Evolutionary conservation across 2,888 invertebrate species (phyloP).

Genomic region (Gibbula magus): DNA sequence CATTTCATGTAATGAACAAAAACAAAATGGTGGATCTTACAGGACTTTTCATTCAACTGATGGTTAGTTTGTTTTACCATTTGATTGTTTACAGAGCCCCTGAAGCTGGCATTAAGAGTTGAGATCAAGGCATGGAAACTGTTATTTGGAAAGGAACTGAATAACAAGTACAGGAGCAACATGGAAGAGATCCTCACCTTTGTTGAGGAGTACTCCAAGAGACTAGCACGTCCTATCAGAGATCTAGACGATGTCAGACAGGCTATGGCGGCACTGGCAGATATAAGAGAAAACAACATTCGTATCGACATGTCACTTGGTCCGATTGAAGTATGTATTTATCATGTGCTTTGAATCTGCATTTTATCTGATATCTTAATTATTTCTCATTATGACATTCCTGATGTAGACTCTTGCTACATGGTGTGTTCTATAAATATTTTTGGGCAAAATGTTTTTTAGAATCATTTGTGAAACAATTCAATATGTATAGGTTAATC

Average conservation of each 20-base stretch:
- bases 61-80: neutral
- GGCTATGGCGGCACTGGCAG: conserved; percentile 86
- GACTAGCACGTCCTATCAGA: conserved; percentile 80
- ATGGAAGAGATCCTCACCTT: conserved; percentile 84
- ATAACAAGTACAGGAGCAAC: conserved; percentile 83
- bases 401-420: no score
- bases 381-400: no score
- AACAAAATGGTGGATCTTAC: no score
- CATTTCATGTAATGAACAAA: no score
- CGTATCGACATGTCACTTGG: conserved; percentile 84
- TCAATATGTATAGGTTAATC: no score
- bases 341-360: no score
- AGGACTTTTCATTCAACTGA: neutral
- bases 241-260: conserved; percentile 81
- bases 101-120: conserved; percentile 78
- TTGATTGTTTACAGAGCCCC: conserved; percentile 59
- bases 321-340: conserved; percentile 80
- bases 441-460: no score
- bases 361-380: no score
- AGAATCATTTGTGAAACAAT: no score
- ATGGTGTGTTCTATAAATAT: no score
- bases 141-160: conserved; percentile 83
- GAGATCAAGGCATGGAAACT: conserved; percentile 89
- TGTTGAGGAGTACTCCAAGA: conserved; percentile 84
- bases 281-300: conserved; percentile 82